Base-by-base conservation (phyloP, 2,888 invertebrate genomes). In the Teinopalpus imperialis region DNA sequence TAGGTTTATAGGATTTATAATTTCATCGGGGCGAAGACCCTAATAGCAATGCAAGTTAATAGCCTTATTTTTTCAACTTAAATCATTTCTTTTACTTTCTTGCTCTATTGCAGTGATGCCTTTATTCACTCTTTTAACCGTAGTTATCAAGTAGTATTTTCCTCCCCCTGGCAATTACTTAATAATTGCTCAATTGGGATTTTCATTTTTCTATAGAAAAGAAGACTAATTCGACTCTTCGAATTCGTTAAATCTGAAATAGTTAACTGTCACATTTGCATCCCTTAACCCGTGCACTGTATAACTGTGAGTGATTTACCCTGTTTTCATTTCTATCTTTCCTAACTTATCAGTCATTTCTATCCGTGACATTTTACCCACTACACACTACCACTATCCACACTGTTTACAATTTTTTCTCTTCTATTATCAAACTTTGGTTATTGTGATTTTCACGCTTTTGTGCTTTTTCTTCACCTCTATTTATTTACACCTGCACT, bases 251-350 rank as follows among this genome's bases (percentile, higher is more conserved):
- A 70, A 74, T 75, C 74, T 73, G 75, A 81, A 77, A 83, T 80
- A 81, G 69, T 81, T 78, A 81, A 77, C 79, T 85, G 77, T 83
- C 74, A 82, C 79, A 81, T 81, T 82, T 80, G 80, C 82, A 81
- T 83, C 77, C 85, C 66, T 74, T 81, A 73, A 79, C 76, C 81
- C 64, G 77, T 85, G 85, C 87, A 88, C 87, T 83, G 49, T 63
- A 60, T 65, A 80, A 86, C 81, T 87, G 81, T 83, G 81, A 86
- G 86, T 87, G 83, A 80, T 74, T 78, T 82, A 70, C 78, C 83
- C 83, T 79, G 61, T 61, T 78, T 81, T 81, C 67, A 71, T 78
- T 81, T 83, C 70, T 54, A 65, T 70, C 69, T 71, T 70, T 75
- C 80, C 81, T 79, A 70, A 62, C 67, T 52, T 77, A 64, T 75